Evolutionary conservation across 2,113 vertebrate species (phyloP).

Genomic region (Bubo bubo): DNA sequence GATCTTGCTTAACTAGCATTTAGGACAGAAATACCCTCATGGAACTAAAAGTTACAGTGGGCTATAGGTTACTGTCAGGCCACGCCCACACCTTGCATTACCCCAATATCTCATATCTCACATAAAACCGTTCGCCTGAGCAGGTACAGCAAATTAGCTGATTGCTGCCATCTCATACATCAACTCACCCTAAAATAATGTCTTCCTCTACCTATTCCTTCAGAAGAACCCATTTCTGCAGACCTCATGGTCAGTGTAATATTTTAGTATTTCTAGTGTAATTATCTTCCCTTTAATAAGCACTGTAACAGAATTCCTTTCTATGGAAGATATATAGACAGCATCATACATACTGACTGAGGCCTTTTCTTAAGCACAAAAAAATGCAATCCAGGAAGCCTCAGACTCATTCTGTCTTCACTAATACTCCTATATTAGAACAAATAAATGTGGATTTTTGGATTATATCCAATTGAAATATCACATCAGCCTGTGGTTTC

Average conservation of each 20-base stretch:
- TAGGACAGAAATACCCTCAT: not conserved
- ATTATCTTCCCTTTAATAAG: conserved; percentile 7
- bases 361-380: not conserved
- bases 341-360: not conserved
- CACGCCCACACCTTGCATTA: not conserved
- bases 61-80: not conserved
- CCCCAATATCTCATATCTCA: rapidly evolving
- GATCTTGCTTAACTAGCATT: not conserved
- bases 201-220: not conserved
- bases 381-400: not conserved
- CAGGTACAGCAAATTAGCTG: not conserved
- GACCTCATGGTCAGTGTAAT: not conserved
- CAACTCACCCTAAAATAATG: not conserved
- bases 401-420: conserved; percentile 27
- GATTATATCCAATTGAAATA: conserved; percentile 10
- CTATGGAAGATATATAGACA: not conserved
- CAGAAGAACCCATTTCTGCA: not conserved
- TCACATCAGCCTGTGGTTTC: not conserved
- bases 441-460: conserved; percentile 27
- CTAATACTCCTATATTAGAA: not conserved
- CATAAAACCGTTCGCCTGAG: rapidly evolving
- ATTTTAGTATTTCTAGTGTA: not conserved
- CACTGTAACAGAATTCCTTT: not conserved
- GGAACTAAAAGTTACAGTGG: not conserved
- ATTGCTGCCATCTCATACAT: not conserved